Evolutionary conservation across 2,113 vertebrate species (phyloP), one percentile per base, ranked within the genome.

Genomic region (Gymnarchus niloticus): DNA sequence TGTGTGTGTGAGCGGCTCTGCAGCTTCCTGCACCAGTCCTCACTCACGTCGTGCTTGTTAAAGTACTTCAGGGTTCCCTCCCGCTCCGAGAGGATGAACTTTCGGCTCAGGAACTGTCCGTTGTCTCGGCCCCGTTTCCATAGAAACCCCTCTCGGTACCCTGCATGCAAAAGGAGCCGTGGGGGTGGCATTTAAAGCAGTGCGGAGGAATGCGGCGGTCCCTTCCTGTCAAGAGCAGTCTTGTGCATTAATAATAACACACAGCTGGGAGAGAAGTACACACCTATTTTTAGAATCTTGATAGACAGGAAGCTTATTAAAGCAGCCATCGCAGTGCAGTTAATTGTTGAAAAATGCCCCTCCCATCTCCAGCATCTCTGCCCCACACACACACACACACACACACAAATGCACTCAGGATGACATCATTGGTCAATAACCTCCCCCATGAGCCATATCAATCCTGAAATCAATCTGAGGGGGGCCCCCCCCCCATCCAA

Each of bases 41-140:
- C 25, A 87, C 97, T 97, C 91, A 98, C 97, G 0, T 99, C 97
- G 0, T 96, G 95, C 85, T 96, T 97, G 95, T 97, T 98, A 93
- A 97, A 99, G 87, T 99, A 99, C 88, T 99, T 99, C 89, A 99
- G 91, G 2, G 94, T 95, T 0, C 97, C 97, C 91, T 98, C 97
- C 1, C 95, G 91, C 89, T 98, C 97, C 0, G 97, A 96, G 61
- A 99, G 93, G 76, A 99, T 96, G 0, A 98, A 99, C 87, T 97
- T 99, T 61, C 97, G 92, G 91, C 95, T 98, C 6, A 99, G 83
- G 91, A 97, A 99, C 12, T 98, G 97, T 81, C 97, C 96, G 0
- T 97, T 99, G 95, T 98, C 97, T 0, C 96, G 91, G 81, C 97
- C 97, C n/a, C 97, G 94, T 93, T 98, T 99, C 97, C 97, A 98